These are phyloP conservation scores for Macaca nemestrina DNA, from an alignment of 2,113 vertebrate genomes.

Conservation along the genomic window DNA sequence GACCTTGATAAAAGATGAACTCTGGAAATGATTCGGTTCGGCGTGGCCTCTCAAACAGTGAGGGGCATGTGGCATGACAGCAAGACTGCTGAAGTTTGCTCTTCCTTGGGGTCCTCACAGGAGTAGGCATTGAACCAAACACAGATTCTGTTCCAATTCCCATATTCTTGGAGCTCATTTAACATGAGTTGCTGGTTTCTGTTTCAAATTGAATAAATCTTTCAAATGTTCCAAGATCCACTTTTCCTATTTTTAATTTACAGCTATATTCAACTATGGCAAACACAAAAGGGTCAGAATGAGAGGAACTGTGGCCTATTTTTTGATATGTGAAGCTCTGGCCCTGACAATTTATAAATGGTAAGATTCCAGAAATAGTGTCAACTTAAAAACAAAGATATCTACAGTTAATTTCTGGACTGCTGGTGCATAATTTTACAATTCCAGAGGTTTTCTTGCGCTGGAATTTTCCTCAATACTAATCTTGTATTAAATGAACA, in stretches of 20 bases:
- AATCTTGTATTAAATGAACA: not conserved
- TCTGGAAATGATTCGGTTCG: not conserved
- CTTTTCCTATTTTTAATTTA: constrained; percentile 12
- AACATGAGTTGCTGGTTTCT: not conserved
- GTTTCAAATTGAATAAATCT: constrained; percentile 15
- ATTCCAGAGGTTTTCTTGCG: not conserved
- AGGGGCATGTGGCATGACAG: not conserved
- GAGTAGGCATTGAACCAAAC: not conserved
- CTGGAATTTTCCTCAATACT: not conserved
- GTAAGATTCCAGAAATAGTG: not conserved
- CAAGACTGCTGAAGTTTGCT: not conserved
- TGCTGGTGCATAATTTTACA: not conserved
- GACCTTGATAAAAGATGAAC: not conserved
- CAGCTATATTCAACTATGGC: not conserved
- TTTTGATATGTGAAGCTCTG: not conserved
- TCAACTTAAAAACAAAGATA: not conserved
- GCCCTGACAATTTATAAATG: not conserved
- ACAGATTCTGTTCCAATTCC: not conserved
- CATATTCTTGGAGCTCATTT: not conserved
- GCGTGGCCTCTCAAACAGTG: not conserved
- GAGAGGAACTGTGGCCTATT: not conserved
- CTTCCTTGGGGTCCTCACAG: not conserved
- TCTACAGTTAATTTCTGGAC: not conserved
- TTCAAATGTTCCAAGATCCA: not conserved
- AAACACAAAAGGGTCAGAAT: not conserved